Evolutionary conservation across 2,113 vertebrate genomes (phyloP), one percentile per base, ranked within the genome.

Genomic region (Catharus bicknelli): DNA sequence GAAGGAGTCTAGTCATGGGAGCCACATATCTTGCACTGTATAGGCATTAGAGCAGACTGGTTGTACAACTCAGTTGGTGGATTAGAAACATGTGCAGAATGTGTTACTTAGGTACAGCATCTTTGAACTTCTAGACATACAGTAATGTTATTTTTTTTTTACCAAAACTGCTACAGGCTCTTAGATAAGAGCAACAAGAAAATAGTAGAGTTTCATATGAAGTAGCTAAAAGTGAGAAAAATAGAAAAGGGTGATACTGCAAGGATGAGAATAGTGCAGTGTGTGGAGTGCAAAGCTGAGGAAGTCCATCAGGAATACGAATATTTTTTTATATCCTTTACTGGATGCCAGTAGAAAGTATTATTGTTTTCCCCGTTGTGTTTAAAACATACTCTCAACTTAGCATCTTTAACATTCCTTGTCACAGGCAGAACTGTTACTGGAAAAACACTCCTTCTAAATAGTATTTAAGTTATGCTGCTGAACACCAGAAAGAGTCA

Each of bases 1-100:
- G 75, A 95, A 80, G 91, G 23, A 83, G 51, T 55, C 62, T 83
- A 89, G 77, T 79, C 66, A 34, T 58, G 51, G 94, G 32, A 76
- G 17, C 36, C 62, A 47, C 0, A 1, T 23, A 53, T 42, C 59
- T 80, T 62, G 74, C 75, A 55, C 58, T 62, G 63, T 38, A 66
- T 1, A 86, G 38, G 45, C 90, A 77, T 79, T 69, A 63, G 51
- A 70, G 67, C 59, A 92, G 73, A 74, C 73, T 63, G 57, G 72
- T 74, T 84, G n/a, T 36, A 29, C 62, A 83, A 30, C 58, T 73
- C 77, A 82, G 62, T 59, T 57, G 70, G 13, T 61, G 77, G 55
- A 42, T 69, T 40, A 78, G 63, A 83, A 91, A 81, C 8, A 14
- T 12, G 27, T 42, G 32, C 47, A 70, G 77, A 76, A 83, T 40